Base-by-base conservation (phyloP, 53 echinoderm and acorn worm species). In the Hippasteria phrygiana region DNA sequence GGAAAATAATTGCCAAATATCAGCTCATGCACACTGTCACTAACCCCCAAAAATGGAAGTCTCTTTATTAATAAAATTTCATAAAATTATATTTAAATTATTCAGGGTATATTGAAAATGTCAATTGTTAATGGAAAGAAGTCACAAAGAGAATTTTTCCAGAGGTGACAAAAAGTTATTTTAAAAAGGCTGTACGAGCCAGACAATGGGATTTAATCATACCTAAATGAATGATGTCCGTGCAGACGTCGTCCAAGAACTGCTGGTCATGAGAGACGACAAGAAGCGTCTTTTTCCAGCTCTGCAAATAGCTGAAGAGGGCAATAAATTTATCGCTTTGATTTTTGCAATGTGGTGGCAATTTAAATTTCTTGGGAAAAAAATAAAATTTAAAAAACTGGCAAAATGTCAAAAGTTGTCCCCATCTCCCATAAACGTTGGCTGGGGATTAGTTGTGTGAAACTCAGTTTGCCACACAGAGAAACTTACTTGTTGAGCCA, bases 201-300 rank as follows among this genome's bases (percentile, higher is more conserved):
- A n/a, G n/a, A n/a, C n/a, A n/a, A n/a, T n/a, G 46, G 14, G n/a
- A 24, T 13, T 0, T 8, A n/a, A 16, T 88, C 90, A 87, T 67
- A 99, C 99, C 99, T 91, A 99, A 86, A 90, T 96, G 96, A n/a
- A 99, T 94, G 41, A 96, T 91, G 88, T 99, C 99, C 20, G 99
- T 96, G 70, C 99, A 99, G 14, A 99, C 99, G 50, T 96, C 98
- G 54, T 99, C 99, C 46, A 99, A 87, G 76, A 99, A 99, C 48
- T 94, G 92, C 94, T 98, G 99, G 95, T 99, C 99, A 80, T 99
- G 99, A 70, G 99, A 99, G 14, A 99, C 98, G 55, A 99, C 82
- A 1, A 96, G 92, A 32, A 99, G 90, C 0, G 99, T 99, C 73
- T 98, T 99, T 83, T 99, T 99, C 99, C 99, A 99, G 35, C 87